Base-by-base conservation (phyloP, 2,888 invertebrate genomes). In the Apamea anceps region DNA sequence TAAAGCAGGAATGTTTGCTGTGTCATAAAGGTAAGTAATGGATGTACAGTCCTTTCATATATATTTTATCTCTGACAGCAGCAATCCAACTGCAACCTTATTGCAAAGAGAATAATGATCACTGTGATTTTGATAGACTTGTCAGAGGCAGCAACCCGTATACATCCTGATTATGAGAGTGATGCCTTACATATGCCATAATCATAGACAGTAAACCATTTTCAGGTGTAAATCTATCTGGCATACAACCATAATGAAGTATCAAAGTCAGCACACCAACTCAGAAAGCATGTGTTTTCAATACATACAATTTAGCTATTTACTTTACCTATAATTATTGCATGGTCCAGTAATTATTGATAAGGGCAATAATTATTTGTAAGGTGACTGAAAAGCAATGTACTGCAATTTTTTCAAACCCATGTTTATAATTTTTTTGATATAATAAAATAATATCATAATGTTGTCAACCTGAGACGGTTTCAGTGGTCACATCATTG, bases 11-110 rank as follows among this genome's bases (percentile, higher is more conserved):
- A 70, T 97, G 97, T 89, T 87, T 92, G 37, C 90, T 95, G 68
- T 97, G 97, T 91, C 90, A 93, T 79, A 96, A 96, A 92, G 91
- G 97, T 97, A 85, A 89, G 92, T 88, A 42, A n/a, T 65, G 3
- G 7, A 57, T 7, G 0, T 72, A 37, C 8, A n/a, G 8, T 42
- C 3, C 12, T 54, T 72, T 37, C 1, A 18, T 12, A 12, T 21
- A n/a, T 25, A 37, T 72, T 37, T 18, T 28, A 21, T n/a, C 6
- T 57, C 25, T n/a, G 57, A 15, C 2, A 71, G 25, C 32, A 32
- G 32, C 32, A 57, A 57, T 7, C 13, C 4, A 13, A 32, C 21
- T 5, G 8, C 5, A 18, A 28, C 18, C 62, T 42, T 42, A 66
- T 8, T 37, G 37, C 25, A 25, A 15, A 1, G 4, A 42, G 1